Evolutionary conservation across 2,113 vertebrate genomes (phyloP), one percentile per base, ranked within the genome.

Genomic region (Ammodytes marinus): DNA sequence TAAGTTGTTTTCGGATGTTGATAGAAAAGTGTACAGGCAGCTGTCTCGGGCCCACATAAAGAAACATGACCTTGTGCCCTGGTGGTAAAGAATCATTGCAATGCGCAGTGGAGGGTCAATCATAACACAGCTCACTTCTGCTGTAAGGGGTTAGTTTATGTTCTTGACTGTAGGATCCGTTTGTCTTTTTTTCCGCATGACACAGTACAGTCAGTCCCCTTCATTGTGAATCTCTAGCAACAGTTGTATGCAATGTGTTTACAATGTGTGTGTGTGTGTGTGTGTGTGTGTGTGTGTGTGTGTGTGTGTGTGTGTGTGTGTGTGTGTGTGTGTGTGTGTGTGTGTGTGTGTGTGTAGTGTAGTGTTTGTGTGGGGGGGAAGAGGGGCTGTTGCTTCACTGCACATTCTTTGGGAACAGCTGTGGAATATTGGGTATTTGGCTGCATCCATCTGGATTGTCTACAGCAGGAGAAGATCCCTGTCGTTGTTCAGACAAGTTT

Each of bases 351-450:
- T 45, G 13, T 15, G 64, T 8, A 1, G 12, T 49, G 46, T 49
- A n/a, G 43, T 67, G 59, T 53, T 72, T 45, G 50, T 42, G 57
- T 9, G 27, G n/a, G 39, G 15, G 45, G 39, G 64, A 7, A 15
- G n/a, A n/a, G 47, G 55, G 54, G 47, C 59, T 78, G 15, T 75
- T 83, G 82, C 82, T 58, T 53, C 55, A 49, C 19, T 79, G 63
- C 37, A 67, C 73, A 89, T 87, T 88, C 59, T 82, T 77, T 37
- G 2, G 60, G 50, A 81, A 72, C 89, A 84, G 66, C 72, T 90
- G 87, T 86, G 76, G 57, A 63, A 49, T 65, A 68, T 74, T 80
- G 49, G 61, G 72, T 67, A 46, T 66, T 66, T 79, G 59, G 57
- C 54, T 63, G 27, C 46, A 70, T 75, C 74, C 46, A 70, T 75